Evolutionary conservation across 1,140 invertebrate species (phyloP).

Genomic region (Centruroides vittatus): DNA sequence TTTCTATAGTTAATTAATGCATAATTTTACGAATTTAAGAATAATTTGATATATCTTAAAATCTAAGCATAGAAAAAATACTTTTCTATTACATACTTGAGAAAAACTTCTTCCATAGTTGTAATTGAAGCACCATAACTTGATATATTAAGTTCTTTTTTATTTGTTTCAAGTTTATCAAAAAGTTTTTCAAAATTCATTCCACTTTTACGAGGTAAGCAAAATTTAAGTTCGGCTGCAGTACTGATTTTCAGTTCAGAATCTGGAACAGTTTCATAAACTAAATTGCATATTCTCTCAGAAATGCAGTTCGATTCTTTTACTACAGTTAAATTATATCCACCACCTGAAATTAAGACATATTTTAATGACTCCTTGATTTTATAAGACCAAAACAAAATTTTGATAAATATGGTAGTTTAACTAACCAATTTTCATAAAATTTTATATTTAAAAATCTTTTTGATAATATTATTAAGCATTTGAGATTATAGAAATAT

Average conservation of each 20-base stretch:
- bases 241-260: slow-evolving; percentile 34
- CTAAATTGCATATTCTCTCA: slow-evolving; percentile 35
- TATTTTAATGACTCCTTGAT: no score
- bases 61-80: no score
- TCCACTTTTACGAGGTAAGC: slow-evolving; percentile 27
- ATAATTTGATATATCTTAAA: no score
- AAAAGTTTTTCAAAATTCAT: slow-evolving; percentile 25
- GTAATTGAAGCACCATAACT: slow-evolving; percentile 35
- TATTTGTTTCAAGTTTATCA: slow-evolving; percentile 26
- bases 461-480: no score
- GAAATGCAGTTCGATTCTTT: slow-evolving; percentile 38
- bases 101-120: slow-evolving; percentile 24
- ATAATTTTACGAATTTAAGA: no score
- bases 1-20: no score
- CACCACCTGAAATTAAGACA: slow-evolving; percentile 31
- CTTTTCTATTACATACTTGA: slow-evolving; percentile 12
- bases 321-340: slow-evolving; percentile 41
- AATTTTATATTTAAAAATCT: no score
- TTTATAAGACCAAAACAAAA: no score
- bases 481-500: no score
- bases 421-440: no score
- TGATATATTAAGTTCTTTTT: slow-evolving; percentile 26
- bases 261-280: slow-evolving; percentile 41
- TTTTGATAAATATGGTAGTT: no score
- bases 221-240: slow-evolving; percentile 34